Base-by-base conservation (phyloP, 1,140 invertebrate genomes). In the Alviniconcha marisindica region DNA sequence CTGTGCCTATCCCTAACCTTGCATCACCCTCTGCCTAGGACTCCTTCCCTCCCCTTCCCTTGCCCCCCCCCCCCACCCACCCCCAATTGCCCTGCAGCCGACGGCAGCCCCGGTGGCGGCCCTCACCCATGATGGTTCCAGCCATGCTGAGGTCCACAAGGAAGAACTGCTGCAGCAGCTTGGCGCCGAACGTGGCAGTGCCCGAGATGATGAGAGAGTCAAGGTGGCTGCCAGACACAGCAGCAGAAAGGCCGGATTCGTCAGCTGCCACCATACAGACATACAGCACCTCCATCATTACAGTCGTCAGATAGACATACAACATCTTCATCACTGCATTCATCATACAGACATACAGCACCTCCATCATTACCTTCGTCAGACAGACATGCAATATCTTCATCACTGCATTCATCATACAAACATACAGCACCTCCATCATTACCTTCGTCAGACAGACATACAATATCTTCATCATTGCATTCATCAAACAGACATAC, bases 61-160 rank as follows among this genome's bases (percentile, higher is more conserved):
- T n/a, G n/a, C n/a, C n/a, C n/a, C n/a, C n/a, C n/a, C n/a, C 89
- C 89, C n/a, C 87, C 89, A 24, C 87, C 88, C 44, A 85, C 86
- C 2, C 87, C 89, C 42, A n/a, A n/a, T n/a, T n/a, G n/a, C n/a
- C n/a, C n/a, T n/a, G n/a, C n/a, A n/a, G n/a, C n/a, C n/a, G n/a
- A n/a, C n/a, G 86, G 87, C 24, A 90, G n/a, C 87, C 3, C 86
- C 87, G 31, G 89, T 83, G 31, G 85, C 82, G 15, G 88, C 89
- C 88, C 66, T 12, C 18, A 48, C 44, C 44, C 44, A 48, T 48
- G 44, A 86, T 82, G 14, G 63, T 71, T 0, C 85, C 85, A 15
- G 83, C 83, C n/a, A 33, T 77, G 33, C 60, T 76, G 14, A 86
- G 77, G 83, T 77, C 74, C 2, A 78, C 77, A 44, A 73, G 73